Evolutionary conservation across 2,797 vertebrate genomes (phyloP), one percentile per base, ranked within the genome.

Genomic region (Galagoides demidoff): DNA sequence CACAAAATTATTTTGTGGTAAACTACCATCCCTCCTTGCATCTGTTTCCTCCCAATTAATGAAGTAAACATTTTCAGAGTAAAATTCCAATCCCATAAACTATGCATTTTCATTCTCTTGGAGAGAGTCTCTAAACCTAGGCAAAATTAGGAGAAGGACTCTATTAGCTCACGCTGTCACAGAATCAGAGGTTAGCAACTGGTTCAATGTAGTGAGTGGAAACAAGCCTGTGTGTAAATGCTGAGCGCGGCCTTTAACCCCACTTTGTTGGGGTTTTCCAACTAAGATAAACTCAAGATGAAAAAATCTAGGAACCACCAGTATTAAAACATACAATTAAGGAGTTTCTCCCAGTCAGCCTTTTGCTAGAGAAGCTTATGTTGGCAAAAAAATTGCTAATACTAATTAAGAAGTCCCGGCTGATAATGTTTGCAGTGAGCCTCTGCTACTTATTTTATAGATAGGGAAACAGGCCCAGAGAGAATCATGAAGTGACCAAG

Each of bases 21-120:
- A 94, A 85, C 73, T 27, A 27, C 20, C 20, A 61, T 82, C 20
- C 88, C 84, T 90, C 34, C 74, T 85, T 90, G 27, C 39, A 63
- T 68, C 77, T 87, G 49, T 90, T 88, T 55, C 70, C 25, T 96
- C 52, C 70, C 64, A 86, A 89, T 73, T 85, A 95, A 71, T 76
- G 64, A 86, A 96, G 64, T 76, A 70, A 88, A 89, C 49, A 73
- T 71, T 84, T 66, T 71, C 13, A 76, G 43, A 66, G 63, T 57
- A 70, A 93, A 87, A 89, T 70, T 34, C 39, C 20, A 87, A 76
- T 84, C 43, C 43, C 64, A 85, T 89, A 88, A 96, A 63, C 29
- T 12, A 43, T 52, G 55, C 45, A 37, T 79, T 92, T 87, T 86
- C 55, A 45, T 70, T 61, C 63, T 82, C 74, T 63, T 59, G 29